A percentile compares a stretch with the other conserved stretches of the same genome.
Conservation (phyloP, 2,888 invertebrate species). For the Polyommatus iphigenia region DNA sequence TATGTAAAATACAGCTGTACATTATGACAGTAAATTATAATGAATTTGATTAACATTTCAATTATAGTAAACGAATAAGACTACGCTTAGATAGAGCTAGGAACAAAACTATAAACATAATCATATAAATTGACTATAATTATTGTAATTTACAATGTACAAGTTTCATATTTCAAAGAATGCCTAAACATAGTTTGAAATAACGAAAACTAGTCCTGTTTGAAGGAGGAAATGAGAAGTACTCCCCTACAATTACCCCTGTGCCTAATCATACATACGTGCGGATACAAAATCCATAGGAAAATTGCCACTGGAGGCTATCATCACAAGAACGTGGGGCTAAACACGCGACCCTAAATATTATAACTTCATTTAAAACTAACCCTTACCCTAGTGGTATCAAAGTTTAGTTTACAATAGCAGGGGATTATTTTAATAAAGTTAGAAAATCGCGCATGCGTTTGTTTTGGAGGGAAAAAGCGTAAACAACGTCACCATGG, state of each 20-base stretch:
- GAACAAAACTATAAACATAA: no score
- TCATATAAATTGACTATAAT: background rate
- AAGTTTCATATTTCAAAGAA: slow-evolving; percentile 24
- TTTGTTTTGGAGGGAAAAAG: slow-evolving; percentile 74
- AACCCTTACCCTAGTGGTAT: slow-evolving; percentile 2
- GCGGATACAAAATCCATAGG: slow-evolving; percentile 58
- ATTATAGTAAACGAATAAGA: background rate
- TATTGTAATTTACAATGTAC: background rate
- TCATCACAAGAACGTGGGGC: slow-evolving; percentile 59
- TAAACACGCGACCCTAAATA: slow-evolving; percentile 56
- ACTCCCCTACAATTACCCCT: slow-evolving; percentile 55
- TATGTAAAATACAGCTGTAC: background rate
- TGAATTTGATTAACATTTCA: background rate
- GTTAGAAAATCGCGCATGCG: slow-evolving; percentile 63
- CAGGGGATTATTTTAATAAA: slow-evolving; percentile 35
- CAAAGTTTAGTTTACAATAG: slow-evolving; percentile 36
- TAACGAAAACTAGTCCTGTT: slow-evolving; percentile 51
- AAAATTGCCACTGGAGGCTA: slow-evolving; percentile 70
- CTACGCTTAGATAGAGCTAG: background rate
- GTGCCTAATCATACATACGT: slow-evolving; percentile 43
- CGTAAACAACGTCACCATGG: slow-evolving; percentile 66
- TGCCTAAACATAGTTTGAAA: slow-evolving; percentile 36
- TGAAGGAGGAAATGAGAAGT: slow-evolving; percentile 57
- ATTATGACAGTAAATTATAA: background rate
- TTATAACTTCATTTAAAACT: slow-evolving; percentile 25